A percentile compares a stretch with the other conserved stretches of the same genome.
These are phyloP conservation scores for Malurus alboscapulatus DNA, from an alignment of 2,113 vertebrate genomes.

Conservation along the genomic window DNA sequence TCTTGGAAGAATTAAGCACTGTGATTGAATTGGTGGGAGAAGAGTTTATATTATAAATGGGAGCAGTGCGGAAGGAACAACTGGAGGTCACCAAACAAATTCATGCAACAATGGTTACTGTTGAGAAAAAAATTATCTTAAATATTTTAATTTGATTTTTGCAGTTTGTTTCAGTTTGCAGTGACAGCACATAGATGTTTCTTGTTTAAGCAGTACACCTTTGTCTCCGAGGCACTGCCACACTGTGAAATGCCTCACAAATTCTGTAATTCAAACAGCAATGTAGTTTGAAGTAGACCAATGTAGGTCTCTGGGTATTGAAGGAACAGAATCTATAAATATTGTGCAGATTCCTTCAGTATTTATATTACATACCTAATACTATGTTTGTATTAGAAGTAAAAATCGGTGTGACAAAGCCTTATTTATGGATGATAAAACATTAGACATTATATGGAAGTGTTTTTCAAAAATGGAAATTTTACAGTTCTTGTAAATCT, in stretches of 20 bases:
- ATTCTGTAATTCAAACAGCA: neutral
- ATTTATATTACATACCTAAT: neutral
- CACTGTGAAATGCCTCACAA: constrained; percentile 21
- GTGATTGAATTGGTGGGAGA: neutral
- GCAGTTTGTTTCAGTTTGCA: neutral
- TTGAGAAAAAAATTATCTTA: neutral
- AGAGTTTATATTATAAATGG: neutral
- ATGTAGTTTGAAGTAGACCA: neutral
- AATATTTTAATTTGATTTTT: neutral
- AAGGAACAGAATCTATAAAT: constrained; percentile 31
- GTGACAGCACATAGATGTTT: constrained; percentile 6
- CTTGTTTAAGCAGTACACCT: neutral
- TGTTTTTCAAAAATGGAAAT: constrained; percentile 27
- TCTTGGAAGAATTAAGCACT: neutral
- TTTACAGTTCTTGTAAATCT: constrained; percentile 2
- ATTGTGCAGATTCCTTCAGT: constrained; percentile 8
- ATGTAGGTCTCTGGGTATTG: neutral
- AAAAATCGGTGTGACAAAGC: constrained; percentile 23
- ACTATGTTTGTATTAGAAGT: constrained; percentile 21
- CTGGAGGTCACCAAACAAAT: neutral
- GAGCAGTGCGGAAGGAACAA: neutral
- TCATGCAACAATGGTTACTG: neutral
- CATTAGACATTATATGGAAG: neutral
- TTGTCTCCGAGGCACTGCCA: neutral
- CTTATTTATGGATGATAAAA: neutral